phyloP scores from a whole-genome alignment of 2,113 vertebrate genomes.

The Lasiurus cinereus region DNA sequence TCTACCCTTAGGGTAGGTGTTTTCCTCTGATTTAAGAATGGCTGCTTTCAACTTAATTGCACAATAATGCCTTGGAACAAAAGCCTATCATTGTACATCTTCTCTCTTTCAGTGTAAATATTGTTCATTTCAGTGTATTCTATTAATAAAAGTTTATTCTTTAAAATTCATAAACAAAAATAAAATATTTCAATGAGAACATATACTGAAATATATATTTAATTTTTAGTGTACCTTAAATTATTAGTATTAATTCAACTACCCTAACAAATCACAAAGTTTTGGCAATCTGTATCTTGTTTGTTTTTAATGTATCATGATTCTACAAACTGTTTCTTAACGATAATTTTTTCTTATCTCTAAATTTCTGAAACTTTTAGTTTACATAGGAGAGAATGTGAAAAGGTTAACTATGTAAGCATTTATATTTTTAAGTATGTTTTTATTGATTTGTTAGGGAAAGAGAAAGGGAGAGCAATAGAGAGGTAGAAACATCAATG shows the following conservation, averaged over 20 bases:
- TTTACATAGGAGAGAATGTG: background rate
- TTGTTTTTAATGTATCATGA: background rate
- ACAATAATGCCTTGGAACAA: background rate
- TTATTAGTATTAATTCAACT: background rate
- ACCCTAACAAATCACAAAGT: background rate
- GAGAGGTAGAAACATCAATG: no score
- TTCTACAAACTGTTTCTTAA: background rate
- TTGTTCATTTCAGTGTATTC: background rate
- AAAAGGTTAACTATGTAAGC: background rate
- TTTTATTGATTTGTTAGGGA: no score
- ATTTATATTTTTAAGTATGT: constrained; percentile 34
- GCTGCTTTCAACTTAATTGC: background rate
- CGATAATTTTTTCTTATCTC: background rate
- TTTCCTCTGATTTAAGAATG: background rate
- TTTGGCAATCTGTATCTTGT: background rate
- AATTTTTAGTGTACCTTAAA: background rate
- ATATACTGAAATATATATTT: background rate
- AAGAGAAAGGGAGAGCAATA: no score
- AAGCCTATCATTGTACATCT: background rate
- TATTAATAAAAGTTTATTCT: background rate
- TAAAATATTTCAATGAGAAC: background rate
- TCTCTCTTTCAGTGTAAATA: background rate
- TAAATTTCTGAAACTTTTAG: constrained; percentile 22
- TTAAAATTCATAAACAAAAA: background rate
- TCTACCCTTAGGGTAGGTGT: background rate